Evolutionary conservation across 1,140 invertebrate genomes (phyloP), one percentile per base, ranked within the genome.

Genomic region (Helicorthomorpha holstii): DNA sequence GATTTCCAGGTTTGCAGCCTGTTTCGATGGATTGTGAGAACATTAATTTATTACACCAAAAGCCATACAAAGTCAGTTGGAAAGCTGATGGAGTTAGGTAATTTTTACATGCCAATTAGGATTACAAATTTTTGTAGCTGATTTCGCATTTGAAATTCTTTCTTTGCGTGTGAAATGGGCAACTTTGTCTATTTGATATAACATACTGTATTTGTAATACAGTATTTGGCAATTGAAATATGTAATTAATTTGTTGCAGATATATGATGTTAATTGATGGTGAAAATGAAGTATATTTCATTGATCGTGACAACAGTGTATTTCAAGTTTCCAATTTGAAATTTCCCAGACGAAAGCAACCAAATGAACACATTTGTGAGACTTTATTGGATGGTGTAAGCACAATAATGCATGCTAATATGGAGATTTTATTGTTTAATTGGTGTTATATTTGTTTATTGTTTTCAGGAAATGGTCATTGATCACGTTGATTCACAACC

Each of bases 41-140:
- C 69, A 73, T 98, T 14, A 70, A 66, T 43, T 72, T 82, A 10
- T 66, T 99, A 1, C 68, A 74, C 44, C 61, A 81, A 55, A 88
- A 88, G 63, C 83, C 82, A 0, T 98, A 98, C 62, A 80, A 80
- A 63, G 94, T 98, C 2, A 98, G 92, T 0, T 98, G 95, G 95
- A 99, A 99, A 67, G 96, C 96, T 16, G 96, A 99, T 70, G 96
- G 96, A 24, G 90, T 83, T 16, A 80, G 92, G 78, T 85, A 63
- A 56, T 19, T 12, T 19, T 19, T 19, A 19, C 12, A 41, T 41
- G 12, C 12, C 38, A 41, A 41, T 12, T 19, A n/a, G n/a, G n/a
- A n/a, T n/a, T n/a, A n/a, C n/a, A n/a, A n/a, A n/a, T n/a, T n/a
- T n/a, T n/a, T n/a, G n/a, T n/a, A n/a, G n/a, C n/a, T n/a, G n/a